Conservation (phyloP, 1,140 invertebrate species). For the Monochamus saltuarius region DNA sequence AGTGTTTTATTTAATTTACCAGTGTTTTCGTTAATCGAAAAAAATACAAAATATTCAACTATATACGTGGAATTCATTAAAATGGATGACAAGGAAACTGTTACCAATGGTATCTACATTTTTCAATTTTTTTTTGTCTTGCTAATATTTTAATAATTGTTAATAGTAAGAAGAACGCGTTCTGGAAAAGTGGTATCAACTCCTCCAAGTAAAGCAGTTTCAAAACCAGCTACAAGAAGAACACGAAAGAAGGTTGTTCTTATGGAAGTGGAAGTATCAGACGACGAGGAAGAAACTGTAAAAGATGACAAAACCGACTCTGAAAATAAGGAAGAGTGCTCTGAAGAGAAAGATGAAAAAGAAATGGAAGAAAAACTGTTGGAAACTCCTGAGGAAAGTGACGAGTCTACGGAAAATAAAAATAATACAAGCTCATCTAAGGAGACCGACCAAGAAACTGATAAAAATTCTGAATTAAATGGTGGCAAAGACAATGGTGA, state of each 20-base stretch:
- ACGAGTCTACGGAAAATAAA: constrained; percentile 8
- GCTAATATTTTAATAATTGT: not conserved
- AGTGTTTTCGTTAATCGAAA: no score
- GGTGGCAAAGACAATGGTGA: not conserved
- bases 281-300: constrained; percentile 41
- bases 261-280: constrained; percentile 47
- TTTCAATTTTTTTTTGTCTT: not conserved
- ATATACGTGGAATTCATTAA: not conserved
- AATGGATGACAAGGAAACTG: not conserved
- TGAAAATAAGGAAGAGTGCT: not conserved
- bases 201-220: constrained; percentile 20
- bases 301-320: constrained; percentile 11
- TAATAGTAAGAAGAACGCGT: constrained; percentile 36
- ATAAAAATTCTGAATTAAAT: constrained; percentile 1
- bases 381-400: constrained; percentile 15
- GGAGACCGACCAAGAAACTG: not conserved
- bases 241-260: constrained; percentile 45
- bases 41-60: no score
- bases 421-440: not conserved
- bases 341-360: constrained; percentile 22
- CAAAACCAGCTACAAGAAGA: constrained; percentile 35
- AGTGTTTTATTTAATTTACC: no score
- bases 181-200: constrained; percentile 38
- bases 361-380: constrained; percentile 20
- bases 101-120: not conserved